These are phyloP conservation scores for Spermophilus dauricus DNA, from an alignment of 2,113 vertebrate genomes.

Conservation along the genomic window DNA sequence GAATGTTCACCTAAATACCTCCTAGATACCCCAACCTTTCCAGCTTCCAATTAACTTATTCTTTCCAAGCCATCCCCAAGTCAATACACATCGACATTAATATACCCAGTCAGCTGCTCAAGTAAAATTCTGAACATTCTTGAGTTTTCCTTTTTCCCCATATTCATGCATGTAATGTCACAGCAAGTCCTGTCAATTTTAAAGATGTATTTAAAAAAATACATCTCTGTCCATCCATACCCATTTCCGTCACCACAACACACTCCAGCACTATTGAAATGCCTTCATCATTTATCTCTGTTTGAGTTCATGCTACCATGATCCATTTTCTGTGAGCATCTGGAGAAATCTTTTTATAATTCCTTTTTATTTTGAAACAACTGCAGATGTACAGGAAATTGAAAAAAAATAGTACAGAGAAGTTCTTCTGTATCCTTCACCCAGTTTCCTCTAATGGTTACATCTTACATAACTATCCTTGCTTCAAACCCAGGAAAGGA, in stretches of 20 bases:
- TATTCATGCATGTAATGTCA: background rate
- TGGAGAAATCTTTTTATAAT: background rate
- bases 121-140: background rate
- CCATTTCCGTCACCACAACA: background rate
- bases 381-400: background rate
- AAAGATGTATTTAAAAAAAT: background rate
- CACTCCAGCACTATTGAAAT: background rate
- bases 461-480: background rate
- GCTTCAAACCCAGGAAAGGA: background rate
- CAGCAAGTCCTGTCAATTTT: background rate
- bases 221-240: background rate
- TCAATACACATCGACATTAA: background rate
- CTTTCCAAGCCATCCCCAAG: background rate
- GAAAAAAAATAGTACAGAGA: background rate
- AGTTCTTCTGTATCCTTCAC: background rate
- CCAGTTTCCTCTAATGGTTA: background rate
- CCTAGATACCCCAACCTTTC: background rate
- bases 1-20: background rate
- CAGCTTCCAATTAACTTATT: background rate
- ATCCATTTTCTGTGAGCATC: background rate
- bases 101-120: background rate
- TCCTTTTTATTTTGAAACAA: background rate
- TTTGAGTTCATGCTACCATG: background rate
- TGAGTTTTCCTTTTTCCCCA: background rate
- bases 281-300: background rate